A percentile compares a stretch with the other conserved stretches of the same genome.
Conservation (phyloP, 2,888 invertebrate genomes). For the Diaprepes abbreviatus region DNA sequence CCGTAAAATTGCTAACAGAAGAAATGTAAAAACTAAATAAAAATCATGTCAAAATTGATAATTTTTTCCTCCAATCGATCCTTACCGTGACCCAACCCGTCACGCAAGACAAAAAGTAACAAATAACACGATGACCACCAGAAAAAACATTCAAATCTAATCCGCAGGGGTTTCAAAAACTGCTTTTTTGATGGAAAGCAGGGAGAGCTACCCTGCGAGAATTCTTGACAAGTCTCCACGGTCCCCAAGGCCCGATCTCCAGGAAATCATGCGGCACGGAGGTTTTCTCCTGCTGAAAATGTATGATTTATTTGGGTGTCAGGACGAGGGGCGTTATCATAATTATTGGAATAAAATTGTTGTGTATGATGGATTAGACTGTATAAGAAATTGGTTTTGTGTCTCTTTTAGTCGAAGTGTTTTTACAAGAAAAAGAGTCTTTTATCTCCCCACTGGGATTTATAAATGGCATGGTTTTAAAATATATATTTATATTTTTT, state of each 20-base stretch:
- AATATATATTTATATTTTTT: too few relatives aligned
- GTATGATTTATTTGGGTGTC: constrained; percentile 49
- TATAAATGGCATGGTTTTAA: too few relatives aligned
- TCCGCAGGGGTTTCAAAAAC: constrained; percentile 32
- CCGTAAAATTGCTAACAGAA: too few relatives aligned
- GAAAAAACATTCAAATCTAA: constrained; percentile 34
- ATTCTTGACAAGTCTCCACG: constrained; percentile 51
- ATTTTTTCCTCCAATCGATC: constrained; percentile 1
- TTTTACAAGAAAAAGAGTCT: too few relatives aligned
- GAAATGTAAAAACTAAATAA: too few relatives aligned
- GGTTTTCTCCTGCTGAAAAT: constrained; percentile 34
- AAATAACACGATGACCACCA: constrained; percentile 36
- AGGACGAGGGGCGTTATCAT: constrained; percentile 48
- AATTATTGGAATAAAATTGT: constrained; percentile 48
- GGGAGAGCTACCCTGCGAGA: constrained; percentile 44
- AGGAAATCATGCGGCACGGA: constrained; percentile 59
- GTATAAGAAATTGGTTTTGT: constrained; percentile 23
- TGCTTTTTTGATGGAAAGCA: constrained; percentile 45
- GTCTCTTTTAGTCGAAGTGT: neutral
- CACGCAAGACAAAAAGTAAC: constrained; percentile 37
- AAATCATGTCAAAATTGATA: constrained; percentile 1
- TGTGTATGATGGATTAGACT: constrained; percentile 30
- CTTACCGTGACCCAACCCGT: neutral
- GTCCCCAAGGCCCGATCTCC: constrained; percentile 65
- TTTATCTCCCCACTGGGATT: too few relatives aligned